Base-by-base conservation (phyloP, 2,888 invertebrate species). In the Leptinotarsa peninsularis region DNA sequence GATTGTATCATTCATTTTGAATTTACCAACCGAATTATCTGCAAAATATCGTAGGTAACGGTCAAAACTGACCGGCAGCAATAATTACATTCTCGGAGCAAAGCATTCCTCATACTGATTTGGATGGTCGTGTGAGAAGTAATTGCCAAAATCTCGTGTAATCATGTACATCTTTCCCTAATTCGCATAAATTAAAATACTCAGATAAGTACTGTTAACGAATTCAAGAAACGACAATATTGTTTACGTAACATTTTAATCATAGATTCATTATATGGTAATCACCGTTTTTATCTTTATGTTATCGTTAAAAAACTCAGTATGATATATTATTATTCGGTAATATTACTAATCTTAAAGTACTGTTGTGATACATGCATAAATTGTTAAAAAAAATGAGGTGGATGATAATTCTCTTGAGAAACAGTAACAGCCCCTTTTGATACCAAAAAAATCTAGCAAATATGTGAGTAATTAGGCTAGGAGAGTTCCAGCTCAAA, bases 21-120 rank as follows among this genome's bases (percentile, higher is more conserved):
- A 18, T n/a, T n/a, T 10, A 54, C 17, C 21, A 14, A 15, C 27
- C 60, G 21, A 60, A 60, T 60, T 60, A 27, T 27, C 23, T 60
- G 60, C 27, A 27, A 27, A 60, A 23, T 21, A 60, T 60, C 60
- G 23, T 27, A 27, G 60, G 60, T 60, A 60, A 60, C 60, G 60
- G 60, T 60, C 60, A 60, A 60, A 60, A 27, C 15, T 60, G 60
- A 60, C 60, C 60, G 60, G 14, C 60, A 27, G 60, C 60, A 60
- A 60, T 60, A 27, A 60, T 27, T 60, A 60, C 13, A 14, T 60
- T 60, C 23, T 60, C 60, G 60, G 15, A 21, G 27, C 60, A 60
- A 5, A 60, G 21, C 60, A 27, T 60, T 60, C 27, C 23, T 27
- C 60, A 60, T 15, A 60, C 27, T 15, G 27, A 60, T 60, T 27